These are phyloP conservation scores for Cercopithecus petaurista DNA, from an alignment of 2,797 vertebrate species.

Conservation along the genomic window DNA sequence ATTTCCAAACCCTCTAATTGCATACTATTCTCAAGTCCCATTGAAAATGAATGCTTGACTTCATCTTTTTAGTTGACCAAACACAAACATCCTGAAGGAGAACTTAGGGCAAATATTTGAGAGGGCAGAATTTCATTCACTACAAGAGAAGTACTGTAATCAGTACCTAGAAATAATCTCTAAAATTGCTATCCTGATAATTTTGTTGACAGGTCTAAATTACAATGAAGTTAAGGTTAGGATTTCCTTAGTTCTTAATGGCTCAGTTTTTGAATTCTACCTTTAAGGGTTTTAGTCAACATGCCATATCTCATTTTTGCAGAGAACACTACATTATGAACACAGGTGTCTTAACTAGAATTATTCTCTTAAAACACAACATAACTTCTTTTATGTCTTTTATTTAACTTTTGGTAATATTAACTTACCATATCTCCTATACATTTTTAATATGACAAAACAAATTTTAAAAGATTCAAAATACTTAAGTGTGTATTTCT, in stretches of 20 bases:
- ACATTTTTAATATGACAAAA: constrained; percentile 66
- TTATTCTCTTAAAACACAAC: constrained; percentile 76
- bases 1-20: constrained; percentile 45
- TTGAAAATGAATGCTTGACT: constrained; percentile 56
- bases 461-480: constrained; percentile 63
- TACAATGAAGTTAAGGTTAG: constrained; percentile 70
- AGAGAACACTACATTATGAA: constrained; percentile 76
- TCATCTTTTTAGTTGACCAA: constrained; percentile 61
- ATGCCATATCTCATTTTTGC: constrained; percentile 63
- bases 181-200: constrained; percentile 58
- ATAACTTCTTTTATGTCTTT: constrained; percentile 74
- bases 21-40: constrained; percentile 15
- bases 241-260: constrained; percentile 79
- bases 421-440: constrained; percentile 69
- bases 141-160: constrained; percentile 76
- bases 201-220: constrained; percentile 66
- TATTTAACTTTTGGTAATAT: constrained; percentile 79
- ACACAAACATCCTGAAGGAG: constrained; percentile 70
- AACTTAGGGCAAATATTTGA: constrained; percentile 83
- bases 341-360: constrained; percentile 76
- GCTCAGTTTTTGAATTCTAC: constrained; percentile 72
- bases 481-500: not conserved
- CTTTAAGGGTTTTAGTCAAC: constrained; percentile 82
- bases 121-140: constrained; percentile 75
- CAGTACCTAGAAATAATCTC: constrained; percentile 68